Conservation (phyloP, 2,888 invertebrate species). For the Liposcelis brunnea region DNA sequence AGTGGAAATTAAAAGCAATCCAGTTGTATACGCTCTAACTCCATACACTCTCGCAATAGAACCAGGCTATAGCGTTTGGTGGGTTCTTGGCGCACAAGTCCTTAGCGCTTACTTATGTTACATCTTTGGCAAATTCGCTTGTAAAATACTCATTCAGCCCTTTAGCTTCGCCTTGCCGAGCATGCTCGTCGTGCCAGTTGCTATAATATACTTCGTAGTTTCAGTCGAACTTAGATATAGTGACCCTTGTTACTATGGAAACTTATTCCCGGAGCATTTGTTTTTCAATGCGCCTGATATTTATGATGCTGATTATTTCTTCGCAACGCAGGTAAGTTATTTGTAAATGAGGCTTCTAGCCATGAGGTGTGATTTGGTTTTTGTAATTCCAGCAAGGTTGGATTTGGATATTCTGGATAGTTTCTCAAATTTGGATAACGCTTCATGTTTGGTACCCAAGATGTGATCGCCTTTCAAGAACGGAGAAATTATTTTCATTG, state of each 20-base stretch:
- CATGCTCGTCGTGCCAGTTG: constrained; percentile 54
- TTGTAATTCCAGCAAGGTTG: constrained; percentile 38
- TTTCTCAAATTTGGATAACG: constrained; percentile 76
- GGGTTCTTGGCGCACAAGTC: constrained; percentile 48
- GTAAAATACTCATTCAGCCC: constrained; percentile 75
- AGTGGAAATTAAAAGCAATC: constrained; percentile 27
- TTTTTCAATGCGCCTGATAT: constrained; percentile 34
- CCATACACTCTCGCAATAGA: constrained; percentile 23
- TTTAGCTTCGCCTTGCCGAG: constrained; percentile 76
- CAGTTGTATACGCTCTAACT: constrained; percentile 24
- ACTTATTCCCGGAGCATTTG: constrained; percentile 30
- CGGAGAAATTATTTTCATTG: constrained; percentile 66
- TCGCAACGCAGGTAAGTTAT: constrained; percentile 16
- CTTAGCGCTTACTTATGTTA: constrained; percentile 46
- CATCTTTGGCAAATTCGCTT: constrained; percentile 58
- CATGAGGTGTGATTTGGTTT: neutral
- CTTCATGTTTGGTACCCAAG: constrained; percentile 71
- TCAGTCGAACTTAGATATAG: constrained; percentile 45
- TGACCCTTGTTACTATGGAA: constrained; percentile 48
- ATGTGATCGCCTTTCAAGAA: constrained; percentile 64
- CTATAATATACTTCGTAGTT: constrained; percentile 48
- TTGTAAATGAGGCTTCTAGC: neutral
- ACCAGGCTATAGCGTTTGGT: constrained; percentile 31
- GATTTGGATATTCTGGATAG: constrained; percentile 64
- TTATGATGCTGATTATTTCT: constrained; percentile 23